These are phyloP conservation scores for Drosophila kuntzei DNA, from an alignment of 2,888 invertebrate species.

Conservation along the genomic window DNA sequence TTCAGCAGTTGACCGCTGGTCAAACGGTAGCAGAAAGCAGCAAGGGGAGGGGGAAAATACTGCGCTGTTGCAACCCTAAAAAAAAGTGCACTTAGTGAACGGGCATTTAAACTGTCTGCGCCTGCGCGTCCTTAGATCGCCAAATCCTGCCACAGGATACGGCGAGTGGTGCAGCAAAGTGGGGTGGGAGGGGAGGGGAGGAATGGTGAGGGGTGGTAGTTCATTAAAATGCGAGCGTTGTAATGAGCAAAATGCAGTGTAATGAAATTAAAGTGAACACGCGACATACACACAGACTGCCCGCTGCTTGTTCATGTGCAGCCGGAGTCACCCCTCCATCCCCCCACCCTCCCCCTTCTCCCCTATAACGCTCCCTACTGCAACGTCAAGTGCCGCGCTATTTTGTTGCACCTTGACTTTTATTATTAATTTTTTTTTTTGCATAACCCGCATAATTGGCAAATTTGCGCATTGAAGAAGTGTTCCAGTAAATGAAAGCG, in stretches of 20 bases:
- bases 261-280: conserved; percentile 77
- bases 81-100: conserved; percentile 48
- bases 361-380: conserved; percentile 18
- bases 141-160: conserved; percentile 63
- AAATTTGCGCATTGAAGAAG: conserved; percentile 54
- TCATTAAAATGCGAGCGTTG: conserved; percentile 74
- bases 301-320: conserved; percentile 73
- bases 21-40: conserved; percentile 33
- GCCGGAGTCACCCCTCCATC: conserved; percentile 21
- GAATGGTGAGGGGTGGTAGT: conserved; percentile 31
- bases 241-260: conserved; percentile 71
- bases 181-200: background rate
- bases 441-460: conserved; percentile 71
- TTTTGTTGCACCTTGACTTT: conserved; percentile 78
- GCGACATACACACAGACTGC: conserved; percentile 61
- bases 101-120: conserved; percentile 76
- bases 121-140: conserved; percentile 60
- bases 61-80: conserved; percentile 53
- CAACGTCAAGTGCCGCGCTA: conserved; percentile 72
- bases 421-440: conserved; percentile 42
- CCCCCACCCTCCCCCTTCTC: conserved; percentile 10
- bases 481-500: conserved; percentile 52
- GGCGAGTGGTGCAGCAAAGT: conserved; percentile 18
- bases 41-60: background rate
- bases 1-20: conserved; percentile 59